phyloP scores from a whole-genome alignment of 1,140 invertebrate genomes.

The Reticulitermes speratus region DNA sequence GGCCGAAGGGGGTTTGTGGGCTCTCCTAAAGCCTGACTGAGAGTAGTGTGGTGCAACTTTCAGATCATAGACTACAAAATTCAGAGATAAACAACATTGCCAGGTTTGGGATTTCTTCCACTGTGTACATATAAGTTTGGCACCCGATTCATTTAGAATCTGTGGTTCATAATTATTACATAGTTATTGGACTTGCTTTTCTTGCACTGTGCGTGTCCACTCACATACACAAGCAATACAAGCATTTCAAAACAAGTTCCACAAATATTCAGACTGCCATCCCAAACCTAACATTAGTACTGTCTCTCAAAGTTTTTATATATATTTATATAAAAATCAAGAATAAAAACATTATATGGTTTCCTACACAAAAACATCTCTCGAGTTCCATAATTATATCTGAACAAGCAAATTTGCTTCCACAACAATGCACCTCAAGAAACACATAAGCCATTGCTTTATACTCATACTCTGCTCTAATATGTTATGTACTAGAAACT shows the following conservation, averaged over 20 bases:
- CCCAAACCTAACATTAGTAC: constrained; percentile 25
- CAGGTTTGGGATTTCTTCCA: constrained; percentile 21
- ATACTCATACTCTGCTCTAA: constrained; percentile 27
- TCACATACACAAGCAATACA: constrained; percentile 5
- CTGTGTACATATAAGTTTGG: neutral
- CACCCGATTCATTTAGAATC: constrained; percentile 25
- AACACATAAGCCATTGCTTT: constrained; percentile 36
- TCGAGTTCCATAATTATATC: constrained; percentile 24
- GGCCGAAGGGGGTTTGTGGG: neutral
- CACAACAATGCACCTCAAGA: constrained; percentile 36
- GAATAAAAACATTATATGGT: constrained; percentile 25
- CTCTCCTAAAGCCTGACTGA: neutral
- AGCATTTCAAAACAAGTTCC: neutral
- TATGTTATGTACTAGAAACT: constrained; percentile 34
- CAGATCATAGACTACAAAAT: constrained; percentile 19
- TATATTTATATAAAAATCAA: constrained; percentile 27
- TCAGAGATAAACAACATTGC: constrained; percentile 24
- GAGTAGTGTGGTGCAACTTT: constrained; percentile 18
- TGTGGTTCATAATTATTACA: constrained; percentile 13
- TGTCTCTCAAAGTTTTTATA: neutral
- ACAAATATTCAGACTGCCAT: neutral
- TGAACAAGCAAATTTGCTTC: constrained; percentile 25
- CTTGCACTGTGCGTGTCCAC: neutral
- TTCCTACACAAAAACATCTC: constrained; percentile 13
- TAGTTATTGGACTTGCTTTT: neutral